Evolutionary conservation across 2,888 invertebrate genomes (phyloP), one percentile per base, ranked within the genome.

Genomic region (Macropis europaea): DNA sequence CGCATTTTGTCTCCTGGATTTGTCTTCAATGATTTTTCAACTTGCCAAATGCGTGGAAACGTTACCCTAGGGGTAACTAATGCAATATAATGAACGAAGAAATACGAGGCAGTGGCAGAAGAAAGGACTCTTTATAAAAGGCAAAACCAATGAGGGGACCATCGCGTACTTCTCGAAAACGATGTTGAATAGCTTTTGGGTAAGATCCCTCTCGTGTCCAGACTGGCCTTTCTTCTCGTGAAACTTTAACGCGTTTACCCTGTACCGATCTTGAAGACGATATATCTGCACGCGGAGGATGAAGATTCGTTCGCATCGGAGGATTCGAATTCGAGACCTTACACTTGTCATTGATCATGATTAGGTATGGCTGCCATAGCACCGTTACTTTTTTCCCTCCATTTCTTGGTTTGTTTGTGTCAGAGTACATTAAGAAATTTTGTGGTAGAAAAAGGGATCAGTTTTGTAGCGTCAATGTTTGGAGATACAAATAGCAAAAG

Each of bases 211-310:
- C 48, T 50, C 77, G 70, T 79, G 83, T 84, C 71, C 77, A 60
- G 59, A 60, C 28, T 26, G 47, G 68, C n/a, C 60, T 40, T 56
- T 62, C 66, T 66, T 43, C 64, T 79, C 73, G 76, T 83, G 64
- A 82, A 85, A 86, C 68, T 85, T 86, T 85, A 82, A 86, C 82
- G 77, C 76, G 75, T 79, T 84, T 81, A 79, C 80, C 75, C 63
- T 68, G 71, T 69, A 69, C 54, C 48, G 61, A 47, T n/a, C 43
- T 19, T 70, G 61, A 57, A 36, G 61, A 50, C 28, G 45, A 67
- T 73, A 43, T 64, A 57, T 61, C 45, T 60, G 32, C 47, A 40
- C 17, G 50, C 38, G 40, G 60, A 71, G 67, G 69, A 76, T 59
- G 57, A 62, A 56, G 52, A 56, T 61, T 45, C n/a, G 45, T 45